Percentiles rank a stretch among this genome's conserved stretches.
Evolutionary conservation across 2,113 vertebrate genomes (phyloP).

Genomic region (Chamaetylas fuelleborni): DNA sequence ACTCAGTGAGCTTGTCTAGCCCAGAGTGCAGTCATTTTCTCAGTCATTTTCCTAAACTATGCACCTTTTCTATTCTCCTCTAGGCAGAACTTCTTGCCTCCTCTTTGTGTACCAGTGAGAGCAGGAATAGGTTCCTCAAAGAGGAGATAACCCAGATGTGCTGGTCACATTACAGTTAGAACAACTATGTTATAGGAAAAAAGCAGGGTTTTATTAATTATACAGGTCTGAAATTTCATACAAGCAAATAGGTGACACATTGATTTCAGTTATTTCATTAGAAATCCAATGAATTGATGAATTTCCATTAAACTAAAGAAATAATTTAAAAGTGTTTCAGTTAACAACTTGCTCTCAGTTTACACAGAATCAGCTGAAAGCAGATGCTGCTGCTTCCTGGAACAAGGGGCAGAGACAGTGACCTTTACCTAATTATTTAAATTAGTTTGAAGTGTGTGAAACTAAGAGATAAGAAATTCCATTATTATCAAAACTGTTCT

Average conservation of each 20-base stretch:
- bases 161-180: neutral
- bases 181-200: neutral
- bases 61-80: neutral
- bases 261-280: neutral
- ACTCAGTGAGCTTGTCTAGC: neutral
- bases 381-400: neutral
- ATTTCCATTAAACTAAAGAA: neutral
- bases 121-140: neutral
- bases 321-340: neutral
- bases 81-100: neutral
- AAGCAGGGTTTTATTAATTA: neutral
- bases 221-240: neutral
- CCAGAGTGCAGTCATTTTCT: neutral
- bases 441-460: neutral
- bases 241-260: neutral
- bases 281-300: neutral
- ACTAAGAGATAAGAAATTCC: neutral
- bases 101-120: neutral
- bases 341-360: neutral
- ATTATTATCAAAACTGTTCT: neutral
- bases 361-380: neutral
- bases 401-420: neutral
- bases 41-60: neutral
- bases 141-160: neutral
- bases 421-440: slow-evolving; percentile 2